Conservation (phyloP, 1,140 invertebrate species). For the Drosophila quadrilineata region DNA sequence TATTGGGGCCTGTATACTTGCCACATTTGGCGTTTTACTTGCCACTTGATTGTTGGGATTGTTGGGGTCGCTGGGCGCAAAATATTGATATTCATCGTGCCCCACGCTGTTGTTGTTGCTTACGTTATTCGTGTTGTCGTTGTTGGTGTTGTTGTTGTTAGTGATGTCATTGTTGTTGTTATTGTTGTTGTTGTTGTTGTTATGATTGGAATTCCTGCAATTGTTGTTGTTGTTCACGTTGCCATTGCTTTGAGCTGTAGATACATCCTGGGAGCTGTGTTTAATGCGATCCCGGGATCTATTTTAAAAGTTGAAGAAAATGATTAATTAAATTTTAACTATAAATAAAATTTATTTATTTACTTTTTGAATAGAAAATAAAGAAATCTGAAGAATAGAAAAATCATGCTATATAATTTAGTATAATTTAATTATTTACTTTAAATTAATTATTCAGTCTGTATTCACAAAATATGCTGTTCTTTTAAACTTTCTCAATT, state of each 20-base stretch:
- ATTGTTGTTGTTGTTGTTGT: neutral
- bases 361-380: too few relatives aligned
- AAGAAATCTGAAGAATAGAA: too few relatives aligned
- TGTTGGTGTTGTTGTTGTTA: conserved; percentile 32
- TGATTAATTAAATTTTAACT: neutral
- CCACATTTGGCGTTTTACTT: conserved; percentile 6
- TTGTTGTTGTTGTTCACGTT: conserved; percentile 20
- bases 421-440: too few relatives aligned
- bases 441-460: neutral
- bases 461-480: neutral
- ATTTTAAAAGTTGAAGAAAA: neutral
- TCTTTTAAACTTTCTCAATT: neutral
- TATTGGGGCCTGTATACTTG: neutral
- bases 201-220: too few relatives aligned
- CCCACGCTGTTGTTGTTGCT: conserved; percentile 54
- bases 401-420: too few relatives aligned
- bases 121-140: conserved; percentile 27
- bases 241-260: too few relatives aligned
- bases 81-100: conserved; percentile 76
- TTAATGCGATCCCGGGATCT: conserved; percentile 75
- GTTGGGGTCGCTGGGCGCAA: conserved; percentile 75
- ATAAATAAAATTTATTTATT: too few relatives aligned
- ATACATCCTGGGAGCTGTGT: conserved; percentile 12
- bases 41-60: conserved; percentile 69
- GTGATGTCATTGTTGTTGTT: conserved; percentile 6